Percentiles rank a stretch among this genome's conserved stretches.
Evolutionary conservation across 2,888 invertebrate species (phyloP).

Genomic region (Fragum sueziense): DNA sequence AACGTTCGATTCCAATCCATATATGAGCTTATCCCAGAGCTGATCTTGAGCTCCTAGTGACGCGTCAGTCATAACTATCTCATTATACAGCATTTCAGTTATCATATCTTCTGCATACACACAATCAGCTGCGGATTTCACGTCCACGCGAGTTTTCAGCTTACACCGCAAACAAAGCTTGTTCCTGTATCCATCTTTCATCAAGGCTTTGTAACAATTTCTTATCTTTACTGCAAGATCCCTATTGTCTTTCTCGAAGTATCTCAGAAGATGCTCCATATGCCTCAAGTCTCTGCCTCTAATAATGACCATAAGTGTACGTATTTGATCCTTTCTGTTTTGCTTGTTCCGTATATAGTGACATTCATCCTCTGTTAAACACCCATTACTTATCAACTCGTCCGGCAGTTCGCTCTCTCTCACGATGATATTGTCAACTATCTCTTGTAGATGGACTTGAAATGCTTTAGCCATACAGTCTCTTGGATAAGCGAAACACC

Average conservation of each 20-base stretch:
- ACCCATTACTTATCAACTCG: background rate
- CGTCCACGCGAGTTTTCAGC: background rate
- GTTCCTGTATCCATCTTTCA: background rate
- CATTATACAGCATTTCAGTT: background rate
- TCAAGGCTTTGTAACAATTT: background rate
- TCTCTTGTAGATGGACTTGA: background rate
- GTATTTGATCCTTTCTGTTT: constrained; percentile 15
- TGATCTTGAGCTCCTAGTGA: background rate
- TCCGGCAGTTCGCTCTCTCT: constrained; percentile 1
- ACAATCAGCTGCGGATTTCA: background rate
- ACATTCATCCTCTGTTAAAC: constrained; percentile 12
- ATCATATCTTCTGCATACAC: background rate
- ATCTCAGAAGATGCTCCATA: background rate
- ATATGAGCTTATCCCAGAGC: background rate
- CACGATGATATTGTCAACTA: background rate
- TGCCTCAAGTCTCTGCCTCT: background rate
- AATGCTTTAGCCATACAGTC: constrained; percentile 8
- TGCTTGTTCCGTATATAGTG: background rate
- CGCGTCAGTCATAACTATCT: background rate
- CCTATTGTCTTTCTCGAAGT: background rate
- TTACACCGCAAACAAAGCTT: background rate
- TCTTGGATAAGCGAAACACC: background rate
- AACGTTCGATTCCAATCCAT: background rate
- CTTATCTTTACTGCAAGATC: background rate
- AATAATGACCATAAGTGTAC: background rate